A percentile compares a stretch with the other conserved stretches of the same genome.
Evolutionary conservation across 2,797 vertebrate species (phyloP).

Genomic region (Odontamblyopus lacepedii): DNA sequence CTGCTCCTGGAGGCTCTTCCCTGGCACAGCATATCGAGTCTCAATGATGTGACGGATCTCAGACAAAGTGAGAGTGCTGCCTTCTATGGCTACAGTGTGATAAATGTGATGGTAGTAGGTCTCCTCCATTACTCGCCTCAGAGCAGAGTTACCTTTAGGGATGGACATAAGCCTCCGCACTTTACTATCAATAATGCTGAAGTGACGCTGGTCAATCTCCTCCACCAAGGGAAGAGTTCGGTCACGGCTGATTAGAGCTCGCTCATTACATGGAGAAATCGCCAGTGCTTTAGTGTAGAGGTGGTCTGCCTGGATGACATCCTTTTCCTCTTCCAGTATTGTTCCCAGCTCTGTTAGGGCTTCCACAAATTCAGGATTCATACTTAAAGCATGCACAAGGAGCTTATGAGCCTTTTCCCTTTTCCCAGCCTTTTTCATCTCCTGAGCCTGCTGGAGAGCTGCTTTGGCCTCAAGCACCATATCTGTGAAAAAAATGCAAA

Average conservation of each 20-base stretch:
- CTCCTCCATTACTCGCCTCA: conserved; percentile 94
- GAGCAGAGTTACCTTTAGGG: conserved; percentile 91
- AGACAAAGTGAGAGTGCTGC: conserved; percentile 91
- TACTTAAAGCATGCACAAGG: conserved; percentile 89
- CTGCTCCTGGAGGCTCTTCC: conserved; percentile 94
- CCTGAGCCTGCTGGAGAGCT: conserved; percentile 88
- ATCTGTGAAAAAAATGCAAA: conserved; percentile 71
- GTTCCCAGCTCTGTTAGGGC: conserved; percentile 92
- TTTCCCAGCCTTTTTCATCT: conserved; percentile 95
- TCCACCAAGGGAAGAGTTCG: conserved; percentile 93
- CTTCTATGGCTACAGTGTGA: conserved; percentile 97
- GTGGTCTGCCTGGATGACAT: conserved; percentile 93
- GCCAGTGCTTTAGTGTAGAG: conserved; percentile 91
- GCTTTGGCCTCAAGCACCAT: conserved; percentile 86
- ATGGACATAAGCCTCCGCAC: conserved; percentile 94
- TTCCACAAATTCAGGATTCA: conserved; percentile 91
- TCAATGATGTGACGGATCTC: conserved; percentile 97
- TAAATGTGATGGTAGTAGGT: conserved; percentile 99
- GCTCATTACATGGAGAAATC: conserved; percentile 88
- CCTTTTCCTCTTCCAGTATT: conserved; percentile 93
- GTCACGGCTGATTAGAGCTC: conserved; percentile 88
- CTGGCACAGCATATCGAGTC: conserved; percentile 92
- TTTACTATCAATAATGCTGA: conserved; percentile 93
- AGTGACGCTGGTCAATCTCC: conserved; percentile 94
- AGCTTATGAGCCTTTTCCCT: conserved; percentile 93